Evolutionary conservation across 2,113 vertebrate species (phyloP), one percentile per base, ranked within the genome.

Genomic region (Plestiodon gilberti): DNA sequence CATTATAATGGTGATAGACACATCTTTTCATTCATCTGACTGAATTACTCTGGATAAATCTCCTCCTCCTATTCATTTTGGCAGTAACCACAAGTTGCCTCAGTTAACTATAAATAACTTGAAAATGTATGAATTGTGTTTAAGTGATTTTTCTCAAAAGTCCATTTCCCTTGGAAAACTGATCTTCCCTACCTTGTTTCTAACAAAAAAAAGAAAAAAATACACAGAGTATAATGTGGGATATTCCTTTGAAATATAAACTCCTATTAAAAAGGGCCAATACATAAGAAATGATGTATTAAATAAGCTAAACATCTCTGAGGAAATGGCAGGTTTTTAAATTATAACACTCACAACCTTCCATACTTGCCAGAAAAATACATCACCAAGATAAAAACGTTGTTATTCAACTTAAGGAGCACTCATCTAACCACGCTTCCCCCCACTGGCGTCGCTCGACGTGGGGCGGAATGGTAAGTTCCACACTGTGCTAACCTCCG

Each of bases 1-100:
- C 91, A 93, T 0, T n/a, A 88, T 88, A 87, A 81, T 55, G 57
- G 40, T 92, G 92, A 94, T 79, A 84, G 89, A 93, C 87, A 83
- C 93, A 92, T 95, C 93, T 93, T 82, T 89, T 67, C 87, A 91
- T 87, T 93, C 93, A 95, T 94, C 93, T 90, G 90, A 83, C 90
- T 92, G 91, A 93, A 92, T 93, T 91, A 94, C 91, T 59, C 92
- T 69, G 83, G 18, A 91, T 88, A 91, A 95, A 94, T 93, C 91
- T 83, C 85, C 93, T 91, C 89, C 75, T 85, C 57, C 75, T 84
- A 89, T 88, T 94, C 82, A 93, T 83, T 95, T 92, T 82, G 89
- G 91, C 91, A 91, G 87, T 91, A 0, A 90, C 87, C 93, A 92
- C 43, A 48, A 48, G 43, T 8, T 48, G 43, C 43, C 43, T 48